A percentile compares a stretch with the other conserved stretches of the same genome.
Evolutionary conservation across 1,140 invertebrate species (phyloP).

Genomic region (Eumaeus atala): DNA sequence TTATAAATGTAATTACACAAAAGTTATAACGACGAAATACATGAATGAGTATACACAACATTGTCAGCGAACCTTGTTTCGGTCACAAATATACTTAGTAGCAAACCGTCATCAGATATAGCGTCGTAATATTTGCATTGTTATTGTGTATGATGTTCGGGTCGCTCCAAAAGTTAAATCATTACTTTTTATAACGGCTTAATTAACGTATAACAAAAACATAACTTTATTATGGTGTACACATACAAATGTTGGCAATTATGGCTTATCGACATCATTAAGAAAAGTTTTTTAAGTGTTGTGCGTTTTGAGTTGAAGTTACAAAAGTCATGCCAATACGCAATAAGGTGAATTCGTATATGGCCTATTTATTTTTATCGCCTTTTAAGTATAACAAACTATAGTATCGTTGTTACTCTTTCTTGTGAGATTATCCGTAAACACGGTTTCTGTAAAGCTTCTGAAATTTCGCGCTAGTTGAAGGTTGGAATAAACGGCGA

Average conservation of each 20-base stretch:
- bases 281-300: slow-evolving; percentile 5
- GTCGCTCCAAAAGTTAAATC: neutral
- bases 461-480: too few relatives aligned
- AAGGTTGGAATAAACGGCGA: too few relatives aligned
- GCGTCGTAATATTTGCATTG: slow-evolving; percentile 2
- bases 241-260: slow-evolving; percentile 8
- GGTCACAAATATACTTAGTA: slow-evolving; percentile 22
- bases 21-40: slow-evolving; percentile 4
- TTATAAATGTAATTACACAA: neutral
- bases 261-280: slow-evolving; percentile 8
- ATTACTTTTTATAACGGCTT: slow-evolving; percentile 8
- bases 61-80: slow-evolving; percentile 15
- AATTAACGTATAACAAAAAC: slow-evolving; percentile 4
- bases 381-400: too few relatives aligned
- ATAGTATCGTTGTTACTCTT: too few relatives aligned
- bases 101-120: slow-evolving; percentile 16
- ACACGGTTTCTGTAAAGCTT: too few relatives aligned
- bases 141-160: neutral
- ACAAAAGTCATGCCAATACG: neutral
- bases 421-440: too few relatives aligned
- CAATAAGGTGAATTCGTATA: slow-evolving; percentile 2
- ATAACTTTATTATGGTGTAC: slow-evolving; percentile 1
- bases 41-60: slow-evolving; percentile 7
- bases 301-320: slow-evolving; percentile 1
- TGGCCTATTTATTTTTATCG: neutral